These are phyloP conservation scores for Varanus komodoensis DNA, from an alignment of 2,113 vertebrate genomes.

Conservation along the genomic window DNA sequence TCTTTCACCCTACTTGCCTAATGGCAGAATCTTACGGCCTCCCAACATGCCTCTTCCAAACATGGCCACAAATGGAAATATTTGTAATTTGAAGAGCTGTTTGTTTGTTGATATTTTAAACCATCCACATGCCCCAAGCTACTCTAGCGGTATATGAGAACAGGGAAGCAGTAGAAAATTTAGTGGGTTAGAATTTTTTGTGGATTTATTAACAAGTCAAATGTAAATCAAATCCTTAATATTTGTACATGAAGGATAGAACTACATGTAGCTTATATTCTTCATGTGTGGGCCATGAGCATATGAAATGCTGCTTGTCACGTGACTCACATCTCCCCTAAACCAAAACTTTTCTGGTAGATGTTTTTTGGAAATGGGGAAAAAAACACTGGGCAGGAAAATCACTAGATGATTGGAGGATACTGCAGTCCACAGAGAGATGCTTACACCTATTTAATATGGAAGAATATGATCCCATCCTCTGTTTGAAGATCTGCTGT, in stretches of 20 bases:
- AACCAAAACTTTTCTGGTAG: not conserved
- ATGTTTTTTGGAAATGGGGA: not conserved
- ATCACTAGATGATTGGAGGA: not conserved
- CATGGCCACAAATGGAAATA: not conserved
- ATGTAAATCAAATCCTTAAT: not conserved
- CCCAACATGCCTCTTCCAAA: too few relatives aligned
- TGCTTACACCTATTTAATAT: not conserved
- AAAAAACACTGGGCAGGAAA: not conserved
- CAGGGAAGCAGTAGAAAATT: not conserved
- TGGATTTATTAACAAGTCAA: not conserved
- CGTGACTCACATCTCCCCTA: not conserved
- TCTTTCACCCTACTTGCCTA: not conserved
- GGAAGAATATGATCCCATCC: not conserved
- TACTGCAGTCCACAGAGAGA: not conserved
- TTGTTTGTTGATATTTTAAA: not conserved
- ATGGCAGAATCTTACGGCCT: too few relatives aligned
- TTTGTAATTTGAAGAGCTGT: not conserved
- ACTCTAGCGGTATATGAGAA: not conserved
- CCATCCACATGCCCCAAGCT: not conserved
- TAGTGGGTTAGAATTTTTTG: not conserved
- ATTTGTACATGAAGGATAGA: not conserved
- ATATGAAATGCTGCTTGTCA: not conserved
- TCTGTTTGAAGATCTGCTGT: not conserved
- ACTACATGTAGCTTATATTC: not conserved
- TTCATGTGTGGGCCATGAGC: not conserved